These are phyloP conservation scores for Macrotrachela quadricornifera DNA, from an alignment of 1,140 invertebrate genomes.

Conservation along the genomic window DNA sequence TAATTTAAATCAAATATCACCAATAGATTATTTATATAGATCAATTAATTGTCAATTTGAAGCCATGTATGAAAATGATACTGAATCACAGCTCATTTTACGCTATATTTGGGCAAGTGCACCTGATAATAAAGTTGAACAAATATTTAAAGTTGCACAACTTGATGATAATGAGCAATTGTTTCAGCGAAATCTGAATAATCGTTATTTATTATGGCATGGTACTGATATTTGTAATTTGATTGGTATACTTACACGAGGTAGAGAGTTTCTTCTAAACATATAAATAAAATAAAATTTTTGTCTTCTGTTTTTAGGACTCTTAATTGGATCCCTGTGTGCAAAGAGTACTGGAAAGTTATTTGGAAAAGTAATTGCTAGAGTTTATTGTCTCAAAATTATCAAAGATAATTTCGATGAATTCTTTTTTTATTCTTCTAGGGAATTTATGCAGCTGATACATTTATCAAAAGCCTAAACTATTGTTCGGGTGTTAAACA, in stretches of 20 bases:
- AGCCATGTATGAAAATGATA: slow-evolving; percentile 16
- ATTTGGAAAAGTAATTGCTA: background rate
- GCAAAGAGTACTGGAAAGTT: no score
- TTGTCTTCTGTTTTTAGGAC: no score
- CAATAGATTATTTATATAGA: slow-evolving; percentile 32
- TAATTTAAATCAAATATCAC: slow-evolving; percentile 12
- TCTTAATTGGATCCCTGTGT: no score
- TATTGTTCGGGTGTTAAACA: slow-evolving; percentile 12
- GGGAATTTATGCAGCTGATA: slow-evolving; percentile 31
- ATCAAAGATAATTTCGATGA: no score
- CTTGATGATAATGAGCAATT: slow-evolving; percentile 17
- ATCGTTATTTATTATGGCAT: slow-evolving; percentile 30
- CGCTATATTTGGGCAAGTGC: no score
- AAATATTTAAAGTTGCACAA: slow-evolving; percentile 21
- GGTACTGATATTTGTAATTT: slow-evolving; percentile 27
- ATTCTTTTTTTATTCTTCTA: slow-evolving; percentile 14
- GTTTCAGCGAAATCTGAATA: slow-evolving; percentile 10
- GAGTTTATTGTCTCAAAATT: no score
- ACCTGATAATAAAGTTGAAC: slow-evolving; percentile 15
- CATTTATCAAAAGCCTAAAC: slow-evolving; percentile 23
- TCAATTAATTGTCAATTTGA: slow-evolving; percentile 23
- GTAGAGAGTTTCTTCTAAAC: slow-evolving; percentile 3
- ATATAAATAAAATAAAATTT: no score
- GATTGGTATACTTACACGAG: slow-evolving; percentile 25
- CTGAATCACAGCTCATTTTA: slow-evolving; percentile 11